Evolutionary conservation across 92 coral and sea anemone species (phyloP).

Genomic region (Paragorgia papillata): DNA sequence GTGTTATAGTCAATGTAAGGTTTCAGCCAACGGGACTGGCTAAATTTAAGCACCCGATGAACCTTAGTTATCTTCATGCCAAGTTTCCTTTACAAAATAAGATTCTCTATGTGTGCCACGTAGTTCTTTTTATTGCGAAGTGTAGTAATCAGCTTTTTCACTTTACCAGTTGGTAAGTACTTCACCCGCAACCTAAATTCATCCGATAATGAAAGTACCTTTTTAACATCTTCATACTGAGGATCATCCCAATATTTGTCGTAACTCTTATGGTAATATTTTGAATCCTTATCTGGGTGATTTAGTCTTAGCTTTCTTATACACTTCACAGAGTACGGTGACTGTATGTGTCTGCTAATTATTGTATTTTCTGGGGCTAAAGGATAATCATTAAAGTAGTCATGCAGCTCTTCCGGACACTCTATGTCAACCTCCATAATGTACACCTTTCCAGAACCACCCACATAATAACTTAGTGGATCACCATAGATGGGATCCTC

Average conservation of each 20-base stretch:
- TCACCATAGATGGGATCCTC: too few relatives aligned
- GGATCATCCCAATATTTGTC: slow-evolving; percentile 35
- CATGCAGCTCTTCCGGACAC: slow-evolving; percentile 14
- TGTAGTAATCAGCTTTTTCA: neutral
- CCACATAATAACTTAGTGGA: too few relatives aligned
- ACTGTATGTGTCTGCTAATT: neutral
- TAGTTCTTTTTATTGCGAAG: neutral
- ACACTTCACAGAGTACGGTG: too few relatives aligned
- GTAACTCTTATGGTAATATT: slow-evolving; percentile 4
- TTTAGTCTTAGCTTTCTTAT: too few relatives aligned
- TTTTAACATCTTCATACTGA: too few relatives aligned
- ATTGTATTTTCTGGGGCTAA: slow-evolving; percentile 26
- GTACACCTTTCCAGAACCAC: neutral
- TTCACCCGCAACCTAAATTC: too few relatives aligned
- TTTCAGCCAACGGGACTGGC: slow-evolving; percentile 48
- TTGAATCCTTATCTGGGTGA: too few relatives aligned
- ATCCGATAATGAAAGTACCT: neutral
- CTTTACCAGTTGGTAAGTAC: too few relatives aligned
- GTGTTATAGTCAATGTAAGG: slow-evolving; percentile 45
- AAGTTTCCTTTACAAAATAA: neutral
- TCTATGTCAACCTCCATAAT: slow-evolving; percentile 30
- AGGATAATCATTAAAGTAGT: slow-evolving; percentile 48
- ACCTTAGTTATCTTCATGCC: neutral
- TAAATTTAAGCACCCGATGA: slow-evolving; percentile 19
- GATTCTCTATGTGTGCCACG: neutral